These are phyloP conservation scores for Rugalucina vietnamica DNA, from an alignment of 2,888 invertebrate species.

Conservation along the genomic window DNA sequence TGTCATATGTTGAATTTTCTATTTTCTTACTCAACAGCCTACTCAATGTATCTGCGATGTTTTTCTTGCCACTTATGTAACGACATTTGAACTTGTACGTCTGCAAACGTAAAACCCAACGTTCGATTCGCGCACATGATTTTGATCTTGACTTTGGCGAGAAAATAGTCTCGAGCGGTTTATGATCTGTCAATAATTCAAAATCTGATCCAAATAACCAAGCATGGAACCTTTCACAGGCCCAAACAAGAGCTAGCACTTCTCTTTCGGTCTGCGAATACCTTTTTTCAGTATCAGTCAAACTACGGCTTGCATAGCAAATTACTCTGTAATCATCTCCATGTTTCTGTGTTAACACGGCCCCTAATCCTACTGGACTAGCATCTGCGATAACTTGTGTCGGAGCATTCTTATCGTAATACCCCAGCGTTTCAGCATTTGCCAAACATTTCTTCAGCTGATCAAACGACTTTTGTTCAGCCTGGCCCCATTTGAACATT, in stretches of 20 bases:
- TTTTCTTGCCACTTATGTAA: not conserved
- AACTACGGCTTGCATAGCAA: not conserved
- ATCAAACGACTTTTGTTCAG: not conserved
- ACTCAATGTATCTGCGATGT: not conserved
- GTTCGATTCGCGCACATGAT: not conserved
- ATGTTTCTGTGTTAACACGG: slow-evolving; percentile 48
- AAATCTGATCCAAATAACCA: not conserved
- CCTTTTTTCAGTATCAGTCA: no score
- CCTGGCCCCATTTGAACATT: not conserved
- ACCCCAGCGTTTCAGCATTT: slow-evolving; percentile 29
- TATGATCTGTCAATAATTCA: not conserved
- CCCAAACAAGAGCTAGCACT: not conserved
- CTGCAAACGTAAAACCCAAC: not conserved
- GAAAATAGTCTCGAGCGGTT: not conserved
- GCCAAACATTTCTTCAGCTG: slow-evolving; percentile 13
- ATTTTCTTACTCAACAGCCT: not conserved
- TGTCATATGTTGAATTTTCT: not conserved
- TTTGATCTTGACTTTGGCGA: not conserved
- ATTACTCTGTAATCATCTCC: not conserved
- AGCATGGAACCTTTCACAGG: not conserved
- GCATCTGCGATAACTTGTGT: not conserved
- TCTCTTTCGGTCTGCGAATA: not conserved
- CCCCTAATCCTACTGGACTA: slow-evolving; percentile 21
- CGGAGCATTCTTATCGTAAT: slow-evolving; percentile 20
- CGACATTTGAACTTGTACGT: not conserved